phyloP scores from a whole-genome alignment of 2,888 invertebrate genomes.

The Hyles lineata region DNA sequence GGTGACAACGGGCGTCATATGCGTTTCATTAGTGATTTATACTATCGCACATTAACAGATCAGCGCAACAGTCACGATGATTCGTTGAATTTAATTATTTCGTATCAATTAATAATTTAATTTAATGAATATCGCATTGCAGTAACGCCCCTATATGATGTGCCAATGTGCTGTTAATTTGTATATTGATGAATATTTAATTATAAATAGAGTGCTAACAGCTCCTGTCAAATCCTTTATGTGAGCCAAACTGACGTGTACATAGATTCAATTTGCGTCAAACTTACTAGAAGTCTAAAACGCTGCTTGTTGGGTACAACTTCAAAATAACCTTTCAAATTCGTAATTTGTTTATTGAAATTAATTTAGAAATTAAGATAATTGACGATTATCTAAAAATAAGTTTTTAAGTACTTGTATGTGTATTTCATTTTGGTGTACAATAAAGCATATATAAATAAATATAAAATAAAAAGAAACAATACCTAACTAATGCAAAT shows the following conservation, averaged over 20 bases:
- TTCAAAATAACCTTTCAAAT: background rate
- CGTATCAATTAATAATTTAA: conserved; percentile 3
- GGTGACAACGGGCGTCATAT: conserved; percentile 6
- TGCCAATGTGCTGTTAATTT: background rate
- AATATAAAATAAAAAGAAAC: background rate
- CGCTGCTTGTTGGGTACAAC: background rate
- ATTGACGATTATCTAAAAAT: background rate
- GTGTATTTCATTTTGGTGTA: too few species aligned
- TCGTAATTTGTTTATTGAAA: background rate
- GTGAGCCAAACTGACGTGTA: background rate
- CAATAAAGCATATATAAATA: too few species aligned
- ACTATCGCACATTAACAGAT: conserved; percentile 1
- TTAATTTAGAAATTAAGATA: background rate
- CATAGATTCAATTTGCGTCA: background rate
- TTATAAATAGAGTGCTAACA: background rate
- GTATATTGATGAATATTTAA: background rate
- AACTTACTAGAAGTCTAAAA: background rate
- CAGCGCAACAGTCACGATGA: background rate
- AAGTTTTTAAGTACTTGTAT: too few species aligned
- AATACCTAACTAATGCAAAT: background rate
- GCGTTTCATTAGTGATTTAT: conserved; percentile 4
- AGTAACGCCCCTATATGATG: background rate
- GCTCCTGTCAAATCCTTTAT: background rate
- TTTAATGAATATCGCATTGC: conserved; percentile 14
- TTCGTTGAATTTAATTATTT: conserved; percentile 2